Evolutionary conservation across 2,113 vertebrate genomes (phyloP).

Genomic region (Platysternon megacephalum): DNA sequence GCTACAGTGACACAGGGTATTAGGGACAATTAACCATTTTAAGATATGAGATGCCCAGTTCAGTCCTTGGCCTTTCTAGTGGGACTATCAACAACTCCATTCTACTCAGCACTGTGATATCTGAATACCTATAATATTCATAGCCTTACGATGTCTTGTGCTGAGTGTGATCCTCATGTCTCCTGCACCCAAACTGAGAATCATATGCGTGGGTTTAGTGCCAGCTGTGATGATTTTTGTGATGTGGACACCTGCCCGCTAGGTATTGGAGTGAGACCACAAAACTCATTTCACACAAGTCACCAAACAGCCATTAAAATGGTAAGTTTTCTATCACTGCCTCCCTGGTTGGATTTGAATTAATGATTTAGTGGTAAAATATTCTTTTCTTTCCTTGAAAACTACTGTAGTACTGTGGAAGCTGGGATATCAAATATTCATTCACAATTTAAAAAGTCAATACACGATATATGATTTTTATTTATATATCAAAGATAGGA

Average conservation of each 20-base stretch:
- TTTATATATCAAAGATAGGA: not conserved
- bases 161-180: not conserved
- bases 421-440: not conserved
- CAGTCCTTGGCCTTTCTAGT: rapidly evolving
- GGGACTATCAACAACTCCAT: not conserved
- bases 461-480: not conserved
- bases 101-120: not conserved
- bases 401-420: not conserved
- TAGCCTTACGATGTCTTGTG: rapidly evolving
- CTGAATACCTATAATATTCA: not conserved
- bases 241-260: not conserved
- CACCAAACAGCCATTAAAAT: not conserved
- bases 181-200: not conserved
- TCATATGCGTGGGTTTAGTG: not conserved
- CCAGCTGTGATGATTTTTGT: not conserved
- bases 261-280: not conserved
- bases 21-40: not conserved
- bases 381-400: not conserved
- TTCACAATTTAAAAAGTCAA: not conserved
- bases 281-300: not conserved
- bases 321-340: not conserved
- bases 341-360: not conserved
- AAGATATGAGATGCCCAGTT: not conserved
- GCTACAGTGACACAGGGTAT: not conserved
- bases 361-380: not conserved